phyloP scores from a whole-genome alignment of 2,797 vertebrate genomes.

The Brotogeris chrysoptera region DNA sequence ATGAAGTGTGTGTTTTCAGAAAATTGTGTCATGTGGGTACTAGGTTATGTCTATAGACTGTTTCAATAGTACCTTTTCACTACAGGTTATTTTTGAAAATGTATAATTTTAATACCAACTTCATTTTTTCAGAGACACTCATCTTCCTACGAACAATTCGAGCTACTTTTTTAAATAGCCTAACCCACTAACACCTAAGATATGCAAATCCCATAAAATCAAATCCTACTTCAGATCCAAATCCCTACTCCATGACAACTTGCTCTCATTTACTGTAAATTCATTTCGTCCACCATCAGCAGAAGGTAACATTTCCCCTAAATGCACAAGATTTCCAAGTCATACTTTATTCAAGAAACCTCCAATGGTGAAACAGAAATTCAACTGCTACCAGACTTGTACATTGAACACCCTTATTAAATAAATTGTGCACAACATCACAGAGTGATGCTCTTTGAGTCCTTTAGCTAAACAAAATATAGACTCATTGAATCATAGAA shows the following conservation, averaged over 20 bases:
- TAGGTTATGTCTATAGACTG: not conserved
- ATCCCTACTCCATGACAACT: not conserved
- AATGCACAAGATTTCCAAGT: not conserved
- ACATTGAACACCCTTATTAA: not conserved
- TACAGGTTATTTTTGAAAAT: not conserved
- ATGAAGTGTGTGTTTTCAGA: not conserved
- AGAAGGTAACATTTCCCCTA: not conserved
- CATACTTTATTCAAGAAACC: not conserved
- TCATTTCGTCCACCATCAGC: not conserved
- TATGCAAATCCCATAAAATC: not conserved
- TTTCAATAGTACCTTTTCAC: not conserved
- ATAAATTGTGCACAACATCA: not conserved
- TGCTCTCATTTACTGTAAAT: not conserved
- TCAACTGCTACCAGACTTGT: not conserved
- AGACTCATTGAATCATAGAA: not conserved
- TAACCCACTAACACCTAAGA: not conserved
- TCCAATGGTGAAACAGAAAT: not conserved
- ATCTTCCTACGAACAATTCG: not conserved
- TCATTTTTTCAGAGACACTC: not conserved
- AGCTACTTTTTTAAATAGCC: not conserved
- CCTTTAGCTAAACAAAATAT: not conserved
- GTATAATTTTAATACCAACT: not conserved
- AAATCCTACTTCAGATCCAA: not conserved
- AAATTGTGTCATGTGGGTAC: not conserved
- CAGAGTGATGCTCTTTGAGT: not conserved